Evolutionary conservation across 1,140 invertebrate species (phyloP).

Genomic region (Andrena cerasifolii): DNA sequence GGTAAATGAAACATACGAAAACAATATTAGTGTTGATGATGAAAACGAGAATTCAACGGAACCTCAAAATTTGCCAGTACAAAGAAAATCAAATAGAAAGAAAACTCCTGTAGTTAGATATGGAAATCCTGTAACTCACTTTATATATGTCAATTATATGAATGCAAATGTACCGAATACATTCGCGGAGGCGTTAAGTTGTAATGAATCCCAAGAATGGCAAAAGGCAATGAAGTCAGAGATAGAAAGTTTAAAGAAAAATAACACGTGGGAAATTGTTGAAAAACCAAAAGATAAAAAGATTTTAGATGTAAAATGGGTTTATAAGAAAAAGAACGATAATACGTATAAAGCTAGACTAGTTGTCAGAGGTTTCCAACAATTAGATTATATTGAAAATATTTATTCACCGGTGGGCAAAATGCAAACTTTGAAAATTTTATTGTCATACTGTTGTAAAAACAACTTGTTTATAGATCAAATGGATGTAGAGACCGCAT

Average conservation of each 20-base stretch:
- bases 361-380: conserved; percentile 41
- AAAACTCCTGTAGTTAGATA: background rate
- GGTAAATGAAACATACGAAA: too few relatives aligned
- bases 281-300: conserved; percentile 9
- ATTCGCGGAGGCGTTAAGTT: conserved; percentile 28
- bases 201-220: background rate
- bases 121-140: conserved; percentile 11
- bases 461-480: conserved; percentile 8
- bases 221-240: conserved; percentile 20
- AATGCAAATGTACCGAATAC: conserved; percentile 17
- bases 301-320: conserved; percentile 22
- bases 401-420: conserved; percentile 29
- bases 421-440: conserved; percentile 20
- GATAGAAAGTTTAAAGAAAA: conserved; percentile 13
- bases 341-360: background rate
- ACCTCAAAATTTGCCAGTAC: too few relatives aligned
- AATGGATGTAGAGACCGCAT: conserved; percentile 27
- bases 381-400: conserved; percentile 30
- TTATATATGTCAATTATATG: conserved; percentile 27
- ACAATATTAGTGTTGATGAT: too few relatives aligned
- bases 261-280: conserved; percentile 13
- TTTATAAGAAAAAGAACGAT: conserved; percentile 18
- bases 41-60: too few relatives aligned
- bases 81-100: background rate
- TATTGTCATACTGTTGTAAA: background rate